These are phyloP conservation scores for Phenganax stokvisi DNA, from an alignment of 92 coral and sea anemone species.

Conservation along the genomic window DNA sequence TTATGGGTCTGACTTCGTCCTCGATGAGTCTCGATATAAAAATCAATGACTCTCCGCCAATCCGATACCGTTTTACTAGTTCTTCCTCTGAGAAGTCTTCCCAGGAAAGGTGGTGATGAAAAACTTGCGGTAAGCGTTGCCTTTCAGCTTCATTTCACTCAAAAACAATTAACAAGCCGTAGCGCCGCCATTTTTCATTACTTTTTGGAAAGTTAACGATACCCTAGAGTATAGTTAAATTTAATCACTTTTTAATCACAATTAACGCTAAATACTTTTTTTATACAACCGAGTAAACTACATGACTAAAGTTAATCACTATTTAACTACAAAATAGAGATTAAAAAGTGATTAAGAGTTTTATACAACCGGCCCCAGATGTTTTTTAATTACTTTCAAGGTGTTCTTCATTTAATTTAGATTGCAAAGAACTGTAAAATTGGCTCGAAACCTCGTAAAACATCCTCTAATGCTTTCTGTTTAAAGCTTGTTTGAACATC, in stretches of 20 bases:
- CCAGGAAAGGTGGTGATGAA: background rate
- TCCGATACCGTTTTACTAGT: background rate
- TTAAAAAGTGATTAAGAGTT: slow-evolving; percentile 7
- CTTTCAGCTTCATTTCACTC: background rate
- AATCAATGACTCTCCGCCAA: background rate
- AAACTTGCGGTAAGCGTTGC: background rate
- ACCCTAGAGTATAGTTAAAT: slow-evolving; percentile 4
- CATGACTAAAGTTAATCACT: background rate
- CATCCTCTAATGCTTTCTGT: too few species aligned
- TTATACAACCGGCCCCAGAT: slow-evolving; percentile 20
- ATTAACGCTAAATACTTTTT: slow-evolving; percentile 15
- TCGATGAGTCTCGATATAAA: slow-evolving; percentile 12
- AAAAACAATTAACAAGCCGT: background rate
- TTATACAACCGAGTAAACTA: slow-evolving; percentile 12
- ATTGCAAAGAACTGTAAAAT: too few species aligned
- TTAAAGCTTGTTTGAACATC: too few species aligned
- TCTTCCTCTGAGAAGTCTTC: slow-evolving; percentile 5
- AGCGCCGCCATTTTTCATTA: slow-evolving; percentile 3
- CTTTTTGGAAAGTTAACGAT: background rate
- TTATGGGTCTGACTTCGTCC: background rate
- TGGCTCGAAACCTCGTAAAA: too few species aligned
- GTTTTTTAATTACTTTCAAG: too few species aligned
- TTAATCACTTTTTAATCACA: slow-evolving; percentile 10
- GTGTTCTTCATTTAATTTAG: too few species aligned
- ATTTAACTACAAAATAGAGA: background rate